Evolutionary conservation across 2,797 vertebrate species (phyloP).

Genomic region (Anableps anableps): DNA sequence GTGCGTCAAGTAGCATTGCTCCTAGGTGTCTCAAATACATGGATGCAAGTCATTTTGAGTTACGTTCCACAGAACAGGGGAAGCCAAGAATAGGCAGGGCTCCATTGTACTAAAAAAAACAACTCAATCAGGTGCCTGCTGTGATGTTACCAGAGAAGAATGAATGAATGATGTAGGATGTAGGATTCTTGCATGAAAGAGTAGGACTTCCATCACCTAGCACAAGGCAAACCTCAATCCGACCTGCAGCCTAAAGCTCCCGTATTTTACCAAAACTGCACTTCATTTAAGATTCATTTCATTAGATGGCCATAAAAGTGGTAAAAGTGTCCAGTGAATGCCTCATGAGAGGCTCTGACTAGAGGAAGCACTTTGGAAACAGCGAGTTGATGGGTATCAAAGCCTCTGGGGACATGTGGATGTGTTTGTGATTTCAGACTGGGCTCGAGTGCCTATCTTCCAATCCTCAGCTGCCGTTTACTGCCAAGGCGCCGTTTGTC

Average conservation of each 20-base stretch:
- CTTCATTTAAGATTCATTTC: conserved; percentile 13
- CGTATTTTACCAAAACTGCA: background rate
- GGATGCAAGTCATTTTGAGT: too few relatives aligned
- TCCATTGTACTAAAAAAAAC: too few relatives aligned
- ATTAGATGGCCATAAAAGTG: conserved; percentile 2
- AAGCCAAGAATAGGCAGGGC: too few relatives aligned
- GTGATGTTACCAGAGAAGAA: too few relatives aligned
- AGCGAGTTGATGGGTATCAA: conserved; percentile 12
- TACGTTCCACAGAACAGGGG: too few relatives aligned
- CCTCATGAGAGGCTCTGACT: conserved; percentile 2
- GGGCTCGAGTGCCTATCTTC: conserved; percentile 38
- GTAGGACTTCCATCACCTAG: conserved; percentile 40
- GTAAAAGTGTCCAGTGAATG: background rate
- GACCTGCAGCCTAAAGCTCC: background rate
- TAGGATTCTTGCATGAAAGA: background rate
- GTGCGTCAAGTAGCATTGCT: too few relatives aligned
- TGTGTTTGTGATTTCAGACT: conserved; percentile 55
- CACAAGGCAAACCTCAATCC: conserved; percentile 40
- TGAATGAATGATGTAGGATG: too few relatives aligned
- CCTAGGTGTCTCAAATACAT: too few relatives aligned
- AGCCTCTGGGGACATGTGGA: conserved; percentile 35
- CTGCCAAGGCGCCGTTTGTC: conserved; percentile 49
- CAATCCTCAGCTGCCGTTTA: conserved; percentile 36
- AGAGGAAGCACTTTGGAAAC: conserved; percentile 16
- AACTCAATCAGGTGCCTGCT: too few relatives aligned